Evolutionary conservation across 2,113 vertebrate genomes (phyloP), one percentile per base, ranked within the genome.

Genomic region (Orycteropus afer): DNA sequence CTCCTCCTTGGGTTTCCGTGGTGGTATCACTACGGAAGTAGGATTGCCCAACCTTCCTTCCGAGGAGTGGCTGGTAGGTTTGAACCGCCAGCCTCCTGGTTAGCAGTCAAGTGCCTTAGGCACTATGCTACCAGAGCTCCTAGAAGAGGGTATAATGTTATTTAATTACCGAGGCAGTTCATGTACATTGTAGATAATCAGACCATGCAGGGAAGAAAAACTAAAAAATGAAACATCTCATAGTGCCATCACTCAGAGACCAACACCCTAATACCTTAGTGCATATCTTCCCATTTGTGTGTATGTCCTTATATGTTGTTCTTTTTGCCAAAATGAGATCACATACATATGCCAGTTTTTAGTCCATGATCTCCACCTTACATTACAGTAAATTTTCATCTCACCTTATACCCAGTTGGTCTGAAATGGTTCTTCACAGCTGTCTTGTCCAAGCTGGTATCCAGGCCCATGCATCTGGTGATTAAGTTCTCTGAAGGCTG

Each of bases 371-470:
- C 4, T 86, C 47, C 29, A 37, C 79, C n/a, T 84, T 49, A 45
- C 45, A 37, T 25, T 42, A 15, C 0, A 34, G 69, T 63, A 37
- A 47, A 69, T 29, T 65, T 59, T 84, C 40, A 53, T 84, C 27
- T 67, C 49, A 40, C 74, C 1, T 0, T 65, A 79, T 93, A 90
- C 45, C 34, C 22, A 55, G 37, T 59, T 90, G 93, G 51, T 45
- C 34, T 85, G 86, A 89, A 85, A 88, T 86, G 79, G 47, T 55
- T 55, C 74, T 92, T 74, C 61, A 22, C 10, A 47, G 78, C 80
- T 80, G 73, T 34, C 93, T 90, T 81, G 71, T 83, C 69, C 32
- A 86, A 10, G 69, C 84, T 11, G 22, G 47, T 69, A 80, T 76
- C 57, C 34, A 51, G 77, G 83, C 53, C 51, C 83, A 2, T 53